Base-by-base conservation (phyloP, 1,140 invertebrate genomes). In the Heterodera carotae region DNA sequence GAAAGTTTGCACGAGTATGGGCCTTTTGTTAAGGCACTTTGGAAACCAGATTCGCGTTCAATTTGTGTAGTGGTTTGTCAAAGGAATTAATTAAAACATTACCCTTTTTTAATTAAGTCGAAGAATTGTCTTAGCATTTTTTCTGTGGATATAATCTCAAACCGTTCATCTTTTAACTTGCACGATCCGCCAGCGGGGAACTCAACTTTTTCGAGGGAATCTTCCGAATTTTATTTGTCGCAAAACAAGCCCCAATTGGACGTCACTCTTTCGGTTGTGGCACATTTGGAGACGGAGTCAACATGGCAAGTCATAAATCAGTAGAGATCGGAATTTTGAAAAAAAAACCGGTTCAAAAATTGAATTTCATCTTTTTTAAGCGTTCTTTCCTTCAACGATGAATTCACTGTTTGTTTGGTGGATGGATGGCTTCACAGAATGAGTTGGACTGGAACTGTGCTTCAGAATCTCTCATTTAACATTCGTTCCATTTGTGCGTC, bases 381-480 rank as follows among this genome's bases (percentile, higher is more conserved):
- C 56, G 48, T 84, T 43, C 76, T 81, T 27, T 80, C 82, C 6
- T 62, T 81, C 62, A 82, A 79, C 31, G 82, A 83, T 27, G 82
- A 83, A 48, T 62, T 83, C 3, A 81, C 85, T 33, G 67, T 83
- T 29, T 83, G 79, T 75, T 34, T 83, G n/a, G 69, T 53, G 62
- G 82, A 83, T 74, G 82, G 82, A 0, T 83, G 83, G 83, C 31
- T 83, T n/a, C 82, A 83, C 76, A 74, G 82, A 31, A 25, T 83
- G 25, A 78, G 62, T 15, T 83, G 82, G 82, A 36, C 39, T 60
- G 82, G 82, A 12, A 69, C 74, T 22, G 56, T 83, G 31, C 29
- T 78, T 18, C 79, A 85, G 43, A 79, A 83, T 60, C 62, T 85
- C 22, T 84, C 83, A 18, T 84, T 83, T 36, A 75, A 79, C 29